Percentiles rank a stretch among this genome's conserved stretches.
phyloP scores from a whole-genome alignment of 2,113 vertebrate species.

The Phalacrocorax brasilianus region DNA sequence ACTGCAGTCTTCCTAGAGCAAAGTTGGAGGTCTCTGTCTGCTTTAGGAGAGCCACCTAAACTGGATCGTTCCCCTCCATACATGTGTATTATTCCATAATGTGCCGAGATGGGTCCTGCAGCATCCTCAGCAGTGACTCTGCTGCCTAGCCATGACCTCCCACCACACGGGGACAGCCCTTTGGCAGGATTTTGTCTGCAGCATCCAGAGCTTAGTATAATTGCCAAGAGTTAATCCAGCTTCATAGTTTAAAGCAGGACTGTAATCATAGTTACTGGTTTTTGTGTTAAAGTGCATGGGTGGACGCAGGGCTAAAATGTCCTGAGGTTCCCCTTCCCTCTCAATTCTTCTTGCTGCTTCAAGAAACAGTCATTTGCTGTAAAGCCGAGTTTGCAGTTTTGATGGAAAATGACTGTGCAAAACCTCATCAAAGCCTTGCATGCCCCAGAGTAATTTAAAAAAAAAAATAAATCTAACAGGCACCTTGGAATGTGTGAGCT shows the following conservation, averaged over 20 bases:
- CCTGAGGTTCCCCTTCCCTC: neutral
- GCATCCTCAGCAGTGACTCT: neutral
- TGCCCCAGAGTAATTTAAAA: neutral
- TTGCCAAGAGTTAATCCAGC: neutral
- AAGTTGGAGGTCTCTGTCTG: conserved; percentile 79
- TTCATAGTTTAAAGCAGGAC: neutral
- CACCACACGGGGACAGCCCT: neutral
- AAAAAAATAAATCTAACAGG: neutral
- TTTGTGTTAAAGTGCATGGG: neutral
- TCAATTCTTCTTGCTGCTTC: neutral
- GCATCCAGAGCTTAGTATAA: neutral
- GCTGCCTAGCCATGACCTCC: neutral
- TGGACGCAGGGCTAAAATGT: neutral
- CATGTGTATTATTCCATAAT: neutral
- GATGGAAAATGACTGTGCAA: conserved; percentile 42
- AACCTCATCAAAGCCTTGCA: neutral
- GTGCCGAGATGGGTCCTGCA: rapidly evolving
- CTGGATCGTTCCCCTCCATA: conserved; percentile 78
- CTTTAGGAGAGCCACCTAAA: conserved; percentile 63
- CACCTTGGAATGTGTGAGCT: neutral
- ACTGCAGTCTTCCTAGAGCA: conserved; percentile 72
- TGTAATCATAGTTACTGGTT: neutral
- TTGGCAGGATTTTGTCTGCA: neutral
- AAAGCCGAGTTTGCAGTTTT: conserved; percentile 25
- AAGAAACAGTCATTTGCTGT: neutral